Evolutionary conservation across 2,113 vertebrate species (phyloP).

Genomic region (Thunnus maccoyii): DNA sequence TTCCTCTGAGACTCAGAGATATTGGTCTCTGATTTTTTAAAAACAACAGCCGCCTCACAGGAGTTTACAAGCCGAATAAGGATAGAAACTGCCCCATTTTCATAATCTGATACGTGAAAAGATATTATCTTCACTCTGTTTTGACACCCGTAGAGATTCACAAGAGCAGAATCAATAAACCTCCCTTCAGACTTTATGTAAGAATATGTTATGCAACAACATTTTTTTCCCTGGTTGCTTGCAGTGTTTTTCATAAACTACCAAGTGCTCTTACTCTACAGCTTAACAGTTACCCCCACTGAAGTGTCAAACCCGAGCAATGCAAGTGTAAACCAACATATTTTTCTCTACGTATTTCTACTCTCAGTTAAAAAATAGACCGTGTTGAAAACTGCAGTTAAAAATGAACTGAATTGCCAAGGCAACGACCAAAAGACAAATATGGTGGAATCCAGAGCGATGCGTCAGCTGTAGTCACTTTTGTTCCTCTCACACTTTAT

Average conservation of each 20-base stretch:
- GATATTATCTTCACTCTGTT: slow-evolving; percentile 10
- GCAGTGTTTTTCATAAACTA: background rate
- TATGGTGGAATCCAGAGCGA: no score
- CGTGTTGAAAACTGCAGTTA: background rate
- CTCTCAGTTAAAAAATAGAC: no score
- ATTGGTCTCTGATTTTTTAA: slow-evolving; percentile 19
- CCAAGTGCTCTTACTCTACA: background rate
- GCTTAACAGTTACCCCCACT: background rate
- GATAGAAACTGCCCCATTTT: slow-evolving; percentile 42
- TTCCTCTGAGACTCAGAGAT: slow-evolving; percentile 4
- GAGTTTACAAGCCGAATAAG: slow-evolving; percentile 24
- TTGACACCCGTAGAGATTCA: slow-evolving; percentile 31
- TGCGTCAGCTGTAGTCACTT: no score
- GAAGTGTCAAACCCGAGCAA: background rate
- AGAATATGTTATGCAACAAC: slow-evolving; percentile 24
- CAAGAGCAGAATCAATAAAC: slow-evolving; percentile 46
- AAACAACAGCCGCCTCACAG: background rate
- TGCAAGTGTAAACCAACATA: background rate
- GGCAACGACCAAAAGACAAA: no score
- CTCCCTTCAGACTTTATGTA: slow-evolving; percentile 26
- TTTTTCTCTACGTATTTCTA: background rate
- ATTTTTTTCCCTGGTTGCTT: background rate
- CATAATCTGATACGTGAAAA: slow-evolving; percentile 25
- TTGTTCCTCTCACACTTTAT: no score
- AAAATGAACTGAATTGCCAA: background rate